A percentile compares a stretch with the other conserved stretches of the same genome.
These are phyloP conservation scores for Clarias magur DNA, from an alignment of 2,113 vertebrate genomes.

Conservation along the genomic window DNA sequence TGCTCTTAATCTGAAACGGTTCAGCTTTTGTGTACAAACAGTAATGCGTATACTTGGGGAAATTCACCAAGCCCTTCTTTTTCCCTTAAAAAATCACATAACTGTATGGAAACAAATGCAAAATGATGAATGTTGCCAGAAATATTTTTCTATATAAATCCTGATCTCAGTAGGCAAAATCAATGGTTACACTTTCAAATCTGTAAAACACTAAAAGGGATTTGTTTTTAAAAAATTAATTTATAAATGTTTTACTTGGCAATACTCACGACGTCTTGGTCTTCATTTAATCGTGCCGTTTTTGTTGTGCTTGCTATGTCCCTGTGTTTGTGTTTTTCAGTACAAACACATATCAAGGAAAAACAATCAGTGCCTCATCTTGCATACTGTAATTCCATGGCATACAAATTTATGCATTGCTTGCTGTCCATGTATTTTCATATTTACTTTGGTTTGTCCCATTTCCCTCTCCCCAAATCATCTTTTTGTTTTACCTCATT, in stretches of 20 bases:
- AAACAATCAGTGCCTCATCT: not conserved
- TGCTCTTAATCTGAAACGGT: slow-evolving; percentile 48
- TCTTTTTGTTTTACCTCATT: not conserved
- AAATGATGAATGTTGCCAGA: slow-evolving; percentile 74
- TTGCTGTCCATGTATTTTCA: not conserved
- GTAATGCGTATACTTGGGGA: slow-evolving; percentile 15
- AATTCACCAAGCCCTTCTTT: not conserved
- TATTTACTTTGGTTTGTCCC: not conserved
- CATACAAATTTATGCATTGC: not conserved
- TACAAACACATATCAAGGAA: not conserved
- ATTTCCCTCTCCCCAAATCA: not conserved
- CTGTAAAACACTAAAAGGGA: slow-evolving; percentile 78
- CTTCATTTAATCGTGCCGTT: slow-evolving; percentile 37
- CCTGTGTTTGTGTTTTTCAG: not conserved
- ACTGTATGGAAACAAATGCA: slow-evolving; percentile 63
- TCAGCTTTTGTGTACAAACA: slow-evolving; percentile 63
- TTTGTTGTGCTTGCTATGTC: not conserved
- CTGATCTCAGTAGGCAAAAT: slow-evolving; percentile 49
- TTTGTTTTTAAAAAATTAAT: slow-evolving; percentile 72
- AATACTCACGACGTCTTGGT: slow-evolving; percentile 62
- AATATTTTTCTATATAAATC: slow-evolving; percentile 79
- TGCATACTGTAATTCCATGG: not conserved
- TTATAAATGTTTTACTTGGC: slow-evolving; percentile 80
- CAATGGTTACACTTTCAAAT: slow-evolving; percentile 57
- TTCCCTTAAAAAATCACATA: slow-evolving; percentile 54